phyloP scores from a whole-genome alignment of 2,888 invertebrate genomes.

The Drosophila subquinaria region DNA sequence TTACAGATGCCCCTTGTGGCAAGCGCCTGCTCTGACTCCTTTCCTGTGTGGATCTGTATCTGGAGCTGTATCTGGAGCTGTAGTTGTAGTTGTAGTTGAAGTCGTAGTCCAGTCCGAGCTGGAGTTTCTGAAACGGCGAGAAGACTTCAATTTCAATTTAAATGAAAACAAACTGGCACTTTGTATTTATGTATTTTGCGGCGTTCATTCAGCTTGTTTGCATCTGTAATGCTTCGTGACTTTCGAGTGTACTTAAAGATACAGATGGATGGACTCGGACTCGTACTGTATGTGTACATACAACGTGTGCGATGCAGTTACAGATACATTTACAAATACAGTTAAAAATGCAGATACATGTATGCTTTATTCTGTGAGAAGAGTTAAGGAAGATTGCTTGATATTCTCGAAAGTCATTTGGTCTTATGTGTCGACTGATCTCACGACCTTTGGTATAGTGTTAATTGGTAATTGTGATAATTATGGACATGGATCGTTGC shows the following conservation, averaged over 20 bases:
- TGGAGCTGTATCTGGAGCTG: neutral
- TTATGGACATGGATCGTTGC: neutral
- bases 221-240: slow-evolving; percentile 82
- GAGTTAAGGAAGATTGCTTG: slow-evolving; percentile 24
- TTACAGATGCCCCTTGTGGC: slow-evolving; percentile 27
- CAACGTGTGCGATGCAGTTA: slow-evolving; percentile 19
- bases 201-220: slow-evolving; percentile 80
- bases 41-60: neutral
- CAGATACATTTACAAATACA: slow-evolving; percentile 18
- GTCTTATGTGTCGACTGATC: slow-evolving; percentile 36
- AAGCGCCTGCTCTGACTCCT: slow-evolving; percentile 42
- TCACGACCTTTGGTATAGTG: slow-evolving; percentile 43
- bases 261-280: slow-evolving; percentile 72
- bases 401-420: slow-evolving; percentile 35
- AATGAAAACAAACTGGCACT: slow-evolving; percentile 82
- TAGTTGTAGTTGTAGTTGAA: slow-evolving; percentile 23
- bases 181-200: slow-evolving; percentile 80
- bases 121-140: slow-evolving; percentile 41
- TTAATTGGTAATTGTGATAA: slow-evolving; percentile 56
- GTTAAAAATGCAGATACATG: neutral
- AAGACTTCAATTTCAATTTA: slow-evolving; percentile 80
- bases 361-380: slow-evolving; percentile 7
- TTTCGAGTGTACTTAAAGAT: slow-evolving; percentile 78
- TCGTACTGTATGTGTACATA: slow-evolving; percentile 40
- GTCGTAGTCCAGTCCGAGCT: slow-evolving; percentile 29